Percentiles rank a stretch among this genome's conserved stretches.
These are phyloP conservation scores for Brachionus calyciflorus DNA, from an alignment of 1,140 invertebrate genomes.

Conservation along the genomic window DNA sequence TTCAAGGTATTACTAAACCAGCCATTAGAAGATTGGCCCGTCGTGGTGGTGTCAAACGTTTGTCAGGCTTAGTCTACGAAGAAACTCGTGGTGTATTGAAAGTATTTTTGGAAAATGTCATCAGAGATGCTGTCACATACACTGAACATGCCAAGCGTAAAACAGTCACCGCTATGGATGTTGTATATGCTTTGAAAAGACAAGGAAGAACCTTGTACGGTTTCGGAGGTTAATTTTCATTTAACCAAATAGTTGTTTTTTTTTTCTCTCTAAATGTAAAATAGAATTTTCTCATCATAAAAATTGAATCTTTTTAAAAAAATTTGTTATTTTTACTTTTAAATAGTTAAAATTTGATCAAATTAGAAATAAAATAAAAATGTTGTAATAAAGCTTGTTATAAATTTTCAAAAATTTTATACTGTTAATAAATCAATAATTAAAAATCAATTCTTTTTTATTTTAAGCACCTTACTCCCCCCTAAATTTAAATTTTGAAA, in stretches of 20 bases:
- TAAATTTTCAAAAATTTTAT: too few species aligned
- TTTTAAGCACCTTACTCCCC: too few species aligned
- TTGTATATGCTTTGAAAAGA: constrained; percentile 79
- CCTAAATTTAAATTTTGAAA: too few species aligned
- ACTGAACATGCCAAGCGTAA: constrained; percentile 76
- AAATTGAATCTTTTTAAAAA: too few species aligned
- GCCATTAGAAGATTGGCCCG: constrained; percentile 69
- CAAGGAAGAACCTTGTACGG: constrained; percentile 71
- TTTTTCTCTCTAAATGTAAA: neutral
- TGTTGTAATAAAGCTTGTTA: too few species aligned
- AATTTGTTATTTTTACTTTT: too few species aligned
- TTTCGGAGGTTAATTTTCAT: constrained; percentile 54
- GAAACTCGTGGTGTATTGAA: constrained; percentile 71
- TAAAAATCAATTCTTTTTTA: too few species aligned
- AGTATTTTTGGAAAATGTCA: constrained; percentile 77
- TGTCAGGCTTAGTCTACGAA: constrained; percentile 73
- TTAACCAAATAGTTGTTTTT: too few species aligned
- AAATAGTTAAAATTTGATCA: too few species aligned
- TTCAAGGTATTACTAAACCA: constrained; percentile 72
- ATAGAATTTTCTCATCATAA: too few species aligned
- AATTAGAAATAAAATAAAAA: too few species aligned
- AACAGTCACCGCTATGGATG: constrained; percentile 80
- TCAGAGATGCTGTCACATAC: constrained; percentile 76
- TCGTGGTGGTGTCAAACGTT: constrained; percentile 73
- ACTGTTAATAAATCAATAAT: too few species aligned